Base-by-base conservation (phyloP, 1,140 invertebrate species). In the Araneus ventricosus region DNA sequence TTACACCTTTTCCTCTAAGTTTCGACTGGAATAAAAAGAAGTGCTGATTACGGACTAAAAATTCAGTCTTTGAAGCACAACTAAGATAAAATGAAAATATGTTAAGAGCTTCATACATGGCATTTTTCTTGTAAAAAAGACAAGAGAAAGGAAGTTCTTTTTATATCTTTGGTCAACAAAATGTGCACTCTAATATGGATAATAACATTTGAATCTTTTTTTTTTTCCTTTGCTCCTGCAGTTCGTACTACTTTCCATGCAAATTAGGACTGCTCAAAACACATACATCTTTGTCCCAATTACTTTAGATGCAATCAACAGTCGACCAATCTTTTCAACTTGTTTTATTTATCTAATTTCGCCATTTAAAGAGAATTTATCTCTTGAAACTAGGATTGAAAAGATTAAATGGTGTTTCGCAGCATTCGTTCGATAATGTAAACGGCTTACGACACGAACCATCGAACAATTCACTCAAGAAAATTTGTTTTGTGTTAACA, bases 401-500 rank as follows among this genome's bases (percentile, higher is more conserved):
- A 24, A 75, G 34, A 34, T 75, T 37, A 75, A 75, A 75, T 37
- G 20, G 70, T 37, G 70, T 75, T 75, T 75, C 30, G 70, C 34
- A 30, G 34, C 14, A 75, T 34, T 34, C 70, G 20, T 75, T 30
- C 34, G 70, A 75, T 75, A 75, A 75, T 34, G 70, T 22, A 37
- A 75, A 75, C 27, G 27, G 70, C 34, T 75, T 34, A 30, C 70
- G 70, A 75, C 70, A 75, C 70, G 34, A 75, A 37, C 30, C 27
- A 75, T 75, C 67, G 67, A 75, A 22, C 70, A 75, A 75, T 75
- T 75, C 70, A 75, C 70, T 75, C 70, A 75, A 37, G 34, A 75
- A 75, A 75, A 75, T 37, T 75, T 37, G 70, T 75, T 37, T 37
- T 75, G 70, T 10, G 30, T 75, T 75, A 75, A 75, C 70, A 37